Percentiles rank a stretch among this genome's conserved stretches.
These are phyloP conservation scores for Philypnodon macrostomus DNA, from an alignment of 2,797 vertebrate genomes.

Conservation along the genomic window DNA sequence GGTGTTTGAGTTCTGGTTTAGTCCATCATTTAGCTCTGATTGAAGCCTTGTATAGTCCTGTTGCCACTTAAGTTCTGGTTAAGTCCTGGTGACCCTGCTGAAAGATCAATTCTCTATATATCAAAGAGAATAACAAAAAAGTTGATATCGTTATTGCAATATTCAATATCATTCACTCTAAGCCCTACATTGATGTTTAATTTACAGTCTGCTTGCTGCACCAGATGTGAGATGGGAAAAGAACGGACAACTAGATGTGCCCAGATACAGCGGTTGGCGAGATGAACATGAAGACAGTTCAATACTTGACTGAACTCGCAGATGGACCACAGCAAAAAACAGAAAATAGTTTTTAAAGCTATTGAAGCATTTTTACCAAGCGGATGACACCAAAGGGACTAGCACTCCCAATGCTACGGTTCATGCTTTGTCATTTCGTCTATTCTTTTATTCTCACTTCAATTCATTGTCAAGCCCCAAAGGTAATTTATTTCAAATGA, in stretches of 20 bases:
- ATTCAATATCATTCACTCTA: too few relatives aligned
- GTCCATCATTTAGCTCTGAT: too few relatives aligned
- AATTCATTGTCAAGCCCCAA: conserved; percentile 35
- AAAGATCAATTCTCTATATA: too few relatives aligned
- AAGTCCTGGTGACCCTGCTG: too few relatives aligned
- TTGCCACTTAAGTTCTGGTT: too few relatives aligned
- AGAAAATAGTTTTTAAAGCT: conserved; percentile 26
- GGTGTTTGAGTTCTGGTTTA: too few relatives aligned
- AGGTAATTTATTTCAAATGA: conserved; percentile 45
- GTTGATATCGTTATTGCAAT: too few relatives aligned
- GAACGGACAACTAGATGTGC: conserved; percentile 16
- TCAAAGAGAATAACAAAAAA: too few relatives aligned
- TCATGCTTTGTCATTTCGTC: conserved; percentile 44
- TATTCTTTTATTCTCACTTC: conserved; percentile 26
- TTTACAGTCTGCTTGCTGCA: conserved; percentile 49
- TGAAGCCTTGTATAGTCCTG: too few relatives aligned
- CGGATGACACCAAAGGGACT: conserved; percentile 25
- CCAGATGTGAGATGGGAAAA: conserved; percentile 29
- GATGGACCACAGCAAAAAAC: conserved; percentile 27
- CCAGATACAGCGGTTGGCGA: conserved; percentile 25
- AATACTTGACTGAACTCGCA: conserved; percentile 22
- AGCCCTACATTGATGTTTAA: too few relatives aligned
- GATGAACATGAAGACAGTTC: too few relatives aligned
- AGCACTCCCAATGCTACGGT: conserved; percentile 28
- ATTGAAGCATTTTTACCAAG: conserved; percentile 33